Percentiles rank a stretch among this genome's conserved stretches.
phyloP scores from a whole-genome alignment of 2,113 vertebrate species.

The Poicephalus gulielmi region DNA sequence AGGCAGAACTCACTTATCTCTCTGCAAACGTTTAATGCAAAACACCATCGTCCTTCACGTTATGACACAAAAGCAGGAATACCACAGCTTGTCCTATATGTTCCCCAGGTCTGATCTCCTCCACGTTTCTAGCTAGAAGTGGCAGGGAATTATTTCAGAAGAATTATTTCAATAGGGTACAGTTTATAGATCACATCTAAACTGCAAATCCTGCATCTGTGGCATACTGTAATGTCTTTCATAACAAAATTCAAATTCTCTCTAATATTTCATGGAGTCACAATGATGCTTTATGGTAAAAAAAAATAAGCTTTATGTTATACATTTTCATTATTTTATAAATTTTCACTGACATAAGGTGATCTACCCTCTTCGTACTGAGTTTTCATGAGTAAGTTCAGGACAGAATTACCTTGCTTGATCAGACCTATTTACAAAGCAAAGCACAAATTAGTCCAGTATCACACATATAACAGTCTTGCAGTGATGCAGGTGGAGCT shows the following conservation, averaged over 20 bases:
- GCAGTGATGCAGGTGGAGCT: not conserved
- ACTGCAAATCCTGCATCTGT: not conserved
- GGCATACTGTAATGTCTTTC: not conserved
- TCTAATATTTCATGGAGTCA: not conserved
- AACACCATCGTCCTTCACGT: not conserved
- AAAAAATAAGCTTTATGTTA: not conserved
- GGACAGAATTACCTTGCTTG: not conserved
- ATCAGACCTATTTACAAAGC: not conserved
- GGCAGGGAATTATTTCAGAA: not conserved
- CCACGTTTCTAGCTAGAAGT: not conserved
- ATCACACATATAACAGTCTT: not conserved
- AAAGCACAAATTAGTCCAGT: not conserved
- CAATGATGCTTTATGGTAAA: not conserved
- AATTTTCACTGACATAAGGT: not conserved
- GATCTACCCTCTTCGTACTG: not conserved
- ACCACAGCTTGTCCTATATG: not conserved
- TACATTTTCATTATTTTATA: not conserved
- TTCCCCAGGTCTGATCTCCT: not conserved
- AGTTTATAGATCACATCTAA: not conserved
- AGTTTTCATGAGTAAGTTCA: not conserved
- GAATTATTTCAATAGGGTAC: not conserved
- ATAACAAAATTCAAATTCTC: not conserved
- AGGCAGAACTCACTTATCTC: not conserved
- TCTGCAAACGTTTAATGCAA: not conserved
- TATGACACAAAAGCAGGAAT: not conserved